Evolutionary conservation across 1,140 invertebrate species (phyloP).

Genomic region (Andrena cerasifolii): DNA sequence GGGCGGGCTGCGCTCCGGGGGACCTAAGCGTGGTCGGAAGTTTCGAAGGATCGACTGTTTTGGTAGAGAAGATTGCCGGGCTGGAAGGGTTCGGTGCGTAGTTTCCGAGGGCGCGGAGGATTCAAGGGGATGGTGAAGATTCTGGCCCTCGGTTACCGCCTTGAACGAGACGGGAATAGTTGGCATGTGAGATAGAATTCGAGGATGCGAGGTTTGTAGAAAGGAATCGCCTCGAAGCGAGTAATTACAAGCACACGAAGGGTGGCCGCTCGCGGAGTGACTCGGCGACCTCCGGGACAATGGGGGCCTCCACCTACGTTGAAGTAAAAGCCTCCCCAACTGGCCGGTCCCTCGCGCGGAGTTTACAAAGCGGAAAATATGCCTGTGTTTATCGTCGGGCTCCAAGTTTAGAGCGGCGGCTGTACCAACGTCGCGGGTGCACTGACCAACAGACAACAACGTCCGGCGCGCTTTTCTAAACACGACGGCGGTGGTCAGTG

Average conservation of each 20-base stretch:
- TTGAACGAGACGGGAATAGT: too few relatives aligned
- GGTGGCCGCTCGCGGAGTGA: neutral
- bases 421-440: constrained; percentile 48
- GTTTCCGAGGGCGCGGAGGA: too few relatives aligned
- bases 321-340: constrained; percentile 31
- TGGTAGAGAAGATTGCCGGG: too few relatives aligned
- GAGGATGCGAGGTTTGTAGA: neutral
- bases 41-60: too few relatives aligned
- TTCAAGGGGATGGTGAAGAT: too few relatives aligned
- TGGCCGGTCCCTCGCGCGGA: neutral
- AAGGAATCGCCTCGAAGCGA: constrained; percentile 14
- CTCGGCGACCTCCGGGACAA: constrained; percentile 41
- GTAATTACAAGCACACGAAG: constrained; percentile 10
- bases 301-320: constrained; percentile 26
- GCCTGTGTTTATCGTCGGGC: constrained; percentile 51
- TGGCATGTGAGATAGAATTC: too few relatives aligned
- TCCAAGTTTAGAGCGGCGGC: constrained; percentile 64
- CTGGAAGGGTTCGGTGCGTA: too few relatives aligned
- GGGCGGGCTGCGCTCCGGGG: too few relatives aligned
- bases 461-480: constrained; percentile 66
- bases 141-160: too few relatives aligned
- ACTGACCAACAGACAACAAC: constrained; percentile 65
- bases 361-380: constrained; percentile 56
- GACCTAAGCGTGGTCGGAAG: too few relatives aligned
- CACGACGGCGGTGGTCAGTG: constrained; percentile 59